phyloP scores from a whole-genome alignment of 2,888 invertebrate genomes.

The Diloba caeruleocephala region DNA sequence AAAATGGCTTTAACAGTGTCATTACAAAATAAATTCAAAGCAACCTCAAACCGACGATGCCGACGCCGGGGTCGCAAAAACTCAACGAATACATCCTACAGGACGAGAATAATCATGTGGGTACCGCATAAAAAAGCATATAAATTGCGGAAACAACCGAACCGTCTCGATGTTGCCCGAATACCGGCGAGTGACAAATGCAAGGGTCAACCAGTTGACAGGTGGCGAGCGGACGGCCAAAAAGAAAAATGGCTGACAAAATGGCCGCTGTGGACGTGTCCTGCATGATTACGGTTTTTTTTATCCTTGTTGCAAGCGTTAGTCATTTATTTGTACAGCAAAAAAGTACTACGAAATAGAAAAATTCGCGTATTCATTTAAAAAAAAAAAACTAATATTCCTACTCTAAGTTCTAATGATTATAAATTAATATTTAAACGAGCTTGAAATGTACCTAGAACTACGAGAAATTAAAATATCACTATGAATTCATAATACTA shows the following conservation, averaged over 20 bases:
- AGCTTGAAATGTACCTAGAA: too few relatives aligned
- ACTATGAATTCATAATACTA: constrained; percentile 14
- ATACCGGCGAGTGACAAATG: constrained; percentile 68
- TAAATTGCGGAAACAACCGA: constrained; percentile 54
- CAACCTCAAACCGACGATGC: constrained; percentile 6
- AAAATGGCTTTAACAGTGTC: neutral
- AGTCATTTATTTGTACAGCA: constrained; percentile 23
- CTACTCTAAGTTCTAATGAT: too few relatives aligned
- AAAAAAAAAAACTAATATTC: too few relatives aligned
- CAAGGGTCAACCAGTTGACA: constrained; percentile 68
- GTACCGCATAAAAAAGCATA: constrained; percentile 46
- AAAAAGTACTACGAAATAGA: too few relatives aligned
- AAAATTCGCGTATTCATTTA: too few relatives aligned
- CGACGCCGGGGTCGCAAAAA: constrained; percentile 33
- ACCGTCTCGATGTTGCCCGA: constrained; percentile 55
- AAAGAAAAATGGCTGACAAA: constrained; percentile 63
- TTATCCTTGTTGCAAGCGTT: constrained; percentile 20
- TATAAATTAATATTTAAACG: too few relatives aligned
- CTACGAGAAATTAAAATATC: constrained; percentile 11
- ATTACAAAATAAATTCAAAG: constrained; percentile 13
- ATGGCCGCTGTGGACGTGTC: constrained; percentile 51
- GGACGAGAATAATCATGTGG: constrained; percentile 32
- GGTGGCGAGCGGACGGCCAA: constrained; percentile 55
- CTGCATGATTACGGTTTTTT: constrained; percentile 39
- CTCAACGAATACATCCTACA: constrained; percentile 38